Evolutionary conservation across 2,113 vertebrate species (phyloP).

Genomic region (Zapornia atra): DNA sequence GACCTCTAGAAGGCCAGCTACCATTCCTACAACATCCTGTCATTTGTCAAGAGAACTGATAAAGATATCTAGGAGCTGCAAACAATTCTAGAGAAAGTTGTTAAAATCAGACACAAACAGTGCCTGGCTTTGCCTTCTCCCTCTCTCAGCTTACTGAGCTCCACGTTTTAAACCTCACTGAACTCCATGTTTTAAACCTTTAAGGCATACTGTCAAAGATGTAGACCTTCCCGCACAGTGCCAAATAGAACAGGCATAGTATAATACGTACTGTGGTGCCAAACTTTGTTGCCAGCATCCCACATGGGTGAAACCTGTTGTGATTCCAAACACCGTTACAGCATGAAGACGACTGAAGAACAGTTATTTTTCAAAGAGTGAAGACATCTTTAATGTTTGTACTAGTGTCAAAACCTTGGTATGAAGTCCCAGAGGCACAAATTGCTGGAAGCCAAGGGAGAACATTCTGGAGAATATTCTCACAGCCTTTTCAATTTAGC

Average conservation of each 20-base stretch:
- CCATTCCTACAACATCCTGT: constrained; percentile 62
- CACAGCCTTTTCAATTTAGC: constrained; percentile 11
- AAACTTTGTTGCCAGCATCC: not conserved
- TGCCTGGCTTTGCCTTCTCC: not conserved
- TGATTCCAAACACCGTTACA: not conserved
- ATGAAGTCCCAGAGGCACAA: constrained; percentile 28
- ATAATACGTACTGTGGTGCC: not conserved
- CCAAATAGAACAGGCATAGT: not conserved
- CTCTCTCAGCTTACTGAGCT: not conserved
- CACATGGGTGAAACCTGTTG: not conserved
- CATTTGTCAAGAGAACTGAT: constrained; percentile 46
- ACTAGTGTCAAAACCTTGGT: not conserved
- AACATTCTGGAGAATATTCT: constrained; percentile 43
- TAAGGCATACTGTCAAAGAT: not conserved
- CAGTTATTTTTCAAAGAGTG: not conserved
- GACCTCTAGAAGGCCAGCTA: constrained; percentile 50
- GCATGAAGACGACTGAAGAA: not conserved
- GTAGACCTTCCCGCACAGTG: not conserved
- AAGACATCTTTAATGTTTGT: constrained; percentile 19
- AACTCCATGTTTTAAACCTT: not conserved
- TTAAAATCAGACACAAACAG: not conserved
- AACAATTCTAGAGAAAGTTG: constrained; percentile 31
- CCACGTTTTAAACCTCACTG: not conserved
- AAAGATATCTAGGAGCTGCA: not conserved
- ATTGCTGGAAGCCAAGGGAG: constrained; percentile 9